Base-by-base conservation (phyloP, 2,888 invertebrate species). In the Watsonalla binaria region DNA sequence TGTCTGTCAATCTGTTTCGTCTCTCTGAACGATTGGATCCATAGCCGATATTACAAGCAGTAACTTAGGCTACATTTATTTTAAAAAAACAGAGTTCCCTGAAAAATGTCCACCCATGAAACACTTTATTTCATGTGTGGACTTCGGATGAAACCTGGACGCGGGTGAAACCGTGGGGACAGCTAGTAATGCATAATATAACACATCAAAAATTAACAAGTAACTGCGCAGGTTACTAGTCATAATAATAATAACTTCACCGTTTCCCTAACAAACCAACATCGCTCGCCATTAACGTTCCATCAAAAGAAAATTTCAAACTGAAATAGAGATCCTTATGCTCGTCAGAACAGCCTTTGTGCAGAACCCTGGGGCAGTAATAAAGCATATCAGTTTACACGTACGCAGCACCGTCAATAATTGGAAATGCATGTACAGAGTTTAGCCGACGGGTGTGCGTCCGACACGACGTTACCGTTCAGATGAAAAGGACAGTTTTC, bases 361-460 rank as follows among this genome's bases (percentile, higher is more conserved):
- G 59, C 62, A 59, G 58, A 45, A 47, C 59, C 57, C 39, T 34
- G 51, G 51, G 56, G 52, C 55, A 45, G 51, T 59, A 63, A 62
- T 65, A 63, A 71, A 70, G 74, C 66, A 69, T 70, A 72, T 76
- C 72, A 67, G 69, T 60, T 73, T 67, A 76, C 79, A 72, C 66
- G 73, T 62, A 57, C 68, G 61, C 61, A 65, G 63, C 66, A 61
- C 67, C 67, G 59, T 55, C 70, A 68, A 72, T 82, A 83, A 82
- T 83, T 82, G 82, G 78, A 73, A 78, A 78, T 74, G 74, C 79
- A 72, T 82, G 81, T 82, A 63, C 55, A 48, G 51, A 47, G 47
- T 56, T 56, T 57, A 53, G 61, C 60, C 56, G 57, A 55, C 46
- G 56, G 51, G 55, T 49, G 15, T 49, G 55, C 47, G 45, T 57